These are phyloP conservation scores for Triplophysa bombifrons DNA, from an alignment of 2,797 vertebrate species.

Conservation along the genomic window DNA sequence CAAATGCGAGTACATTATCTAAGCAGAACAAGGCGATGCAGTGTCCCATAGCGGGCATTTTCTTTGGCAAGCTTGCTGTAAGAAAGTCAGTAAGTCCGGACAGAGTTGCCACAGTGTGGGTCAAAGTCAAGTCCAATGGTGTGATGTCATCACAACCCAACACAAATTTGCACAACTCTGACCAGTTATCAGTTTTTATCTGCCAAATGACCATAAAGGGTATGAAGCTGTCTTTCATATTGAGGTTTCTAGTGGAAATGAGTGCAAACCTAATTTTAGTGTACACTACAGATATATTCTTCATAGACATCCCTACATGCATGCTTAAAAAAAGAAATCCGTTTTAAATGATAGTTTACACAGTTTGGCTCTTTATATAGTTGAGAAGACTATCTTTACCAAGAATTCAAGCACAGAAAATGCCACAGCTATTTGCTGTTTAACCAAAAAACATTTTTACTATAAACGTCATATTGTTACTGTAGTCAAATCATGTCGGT, in stretches of 20 bases:
- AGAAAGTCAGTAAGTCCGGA: neutral
- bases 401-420: neutral
- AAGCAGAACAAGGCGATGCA: constrained; percentile 10
- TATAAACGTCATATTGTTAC: no score
- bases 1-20: constrained; percentile 4
- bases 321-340: neutral
- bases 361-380: neutral
- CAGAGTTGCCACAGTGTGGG: neutral
- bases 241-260: neutral
- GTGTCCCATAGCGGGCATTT: neutral
- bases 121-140: constrained; percentile 20
- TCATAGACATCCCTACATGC: neutral
- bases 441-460: no score
- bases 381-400: neutral
- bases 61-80: neutral
- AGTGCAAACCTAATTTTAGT: neutral
- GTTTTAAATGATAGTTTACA: neutral
- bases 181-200: neutral
- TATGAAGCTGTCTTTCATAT: neutral
- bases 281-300: no score
- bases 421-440: no score
- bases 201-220: neutral
- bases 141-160: neutral
- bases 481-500: no score
- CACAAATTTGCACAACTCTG: neutral